phyloP scores from a whole-genome alignment of 1,140 invertebrate species.

The Babylonia areolata region DNA sequence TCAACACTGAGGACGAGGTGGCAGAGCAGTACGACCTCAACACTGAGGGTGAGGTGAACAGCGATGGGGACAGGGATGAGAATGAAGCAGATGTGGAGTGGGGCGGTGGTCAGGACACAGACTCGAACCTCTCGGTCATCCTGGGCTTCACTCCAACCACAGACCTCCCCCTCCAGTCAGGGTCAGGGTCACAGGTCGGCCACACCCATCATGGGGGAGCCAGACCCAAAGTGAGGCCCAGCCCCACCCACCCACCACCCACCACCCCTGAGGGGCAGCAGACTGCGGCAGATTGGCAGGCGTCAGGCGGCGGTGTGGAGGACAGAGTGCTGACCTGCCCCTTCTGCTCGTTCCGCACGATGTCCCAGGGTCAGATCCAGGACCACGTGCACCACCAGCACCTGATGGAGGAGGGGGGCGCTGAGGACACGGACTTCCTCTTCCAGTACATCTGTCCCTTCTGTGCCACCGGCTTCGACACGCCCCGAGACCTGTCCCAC shows the following conservation, averaged over 20 bases:
- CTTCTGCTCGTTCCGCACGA: slow-evolving; percentile 86
- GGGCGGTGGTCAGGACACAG: not conserved
- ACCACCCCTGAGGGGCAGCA: too few species aligned
- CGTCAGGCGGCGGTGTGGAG: not conserved
- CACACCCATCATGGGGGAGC: not conserved
- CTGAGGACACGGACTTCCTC: not conserved
- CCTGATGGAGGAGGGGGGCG: slow-evolving; percentile 64
- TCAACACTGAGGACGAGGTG: not conserved
- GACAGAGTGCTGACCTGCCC: slow-evolving; percentile 79
- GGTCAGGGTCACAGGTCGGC: not conserved
- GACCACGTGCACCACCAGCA: slow-evolving; percentile 90
- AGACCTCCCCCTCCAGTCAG: not conserved
- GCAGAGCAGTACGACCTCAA: not conserved
- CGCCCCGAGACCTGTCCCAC: slow-evolving; percentile 86
- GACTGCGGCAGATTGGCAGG: not conserved
- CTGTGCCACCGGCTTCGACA: slow-evolving; percentile 77
- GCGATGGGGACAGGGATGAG: not conserved
- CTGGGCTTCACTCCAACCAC: not conserved
- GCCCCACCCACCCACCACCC: not conserved
- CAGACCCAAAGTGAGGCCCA: not conserved
- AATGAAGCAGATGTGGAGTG: not conserved
- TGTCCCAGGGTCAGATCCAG: slow-evolving; percentile 84
- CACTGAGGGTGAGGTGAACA: not conserved
- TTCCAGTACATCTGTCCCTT: slow-evolving; percentile 69
- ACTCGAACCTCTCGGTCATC: not conserved